Percentiles rank a stretch among this genome's conserved stretches.
These are phyloP conservation scores for Eospalax fontanierii DNA, from an alignment of 2,797 vertebrate genomes.

Conservation along the genomic window DNA sequence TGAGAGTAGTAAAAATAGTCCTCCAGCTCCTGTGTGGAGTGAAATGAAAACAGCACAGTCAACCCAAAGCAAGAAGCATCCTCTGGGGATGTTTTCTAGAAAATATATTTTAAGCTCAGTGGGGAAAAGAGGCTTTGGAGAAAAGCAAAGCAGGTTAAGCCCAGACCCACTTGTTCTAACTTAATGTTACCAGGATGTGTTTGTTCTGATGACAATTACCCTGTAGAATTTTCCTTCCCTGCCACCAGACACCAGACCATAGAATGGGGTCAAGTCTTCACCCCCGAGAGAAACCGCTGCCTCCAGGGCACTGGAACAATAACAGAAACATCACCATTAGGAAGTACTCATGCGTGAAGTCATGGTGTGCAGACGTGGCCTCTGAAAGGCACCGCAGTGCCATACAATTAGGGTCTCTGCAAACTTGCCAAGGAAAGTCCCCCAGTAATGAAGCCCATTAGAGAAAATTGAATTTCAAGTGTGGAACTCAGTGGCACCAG, in stretches of 20 bases:
- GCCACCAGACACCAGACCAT: constrained; percentile 94
- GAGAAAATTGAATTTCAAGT: not conserved
- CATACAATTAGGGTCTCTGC: not conserved
- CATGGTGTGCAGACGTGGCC: accelerated
- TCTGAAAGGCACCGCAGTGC: not conserved
- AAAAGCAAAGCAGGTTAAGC: constrained; percentile 46
- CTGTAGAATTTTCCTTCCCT: constrained; percentile 94
- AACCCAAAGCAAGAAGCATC: constrained; percentile 35
- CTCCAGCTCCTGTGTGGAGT: constrained; percentile 93
- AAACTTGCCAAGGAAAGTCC: not conserved
- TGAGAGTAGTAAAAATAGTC: constrained; percentile 97
- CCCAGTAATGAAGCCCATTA: not conserved
- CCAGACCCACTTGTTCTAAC: constrained; percentile 40
- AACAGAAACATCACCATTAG: constrained; percentile 53
- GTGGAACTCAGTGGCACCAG: not conserved
- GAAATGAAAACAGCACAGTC: not conserved
- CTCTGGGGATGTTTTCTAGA: constrained; percentile 62
- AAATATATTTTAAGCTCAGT: constrained; percentile 55
- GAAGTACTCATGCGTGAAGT: not conserved
- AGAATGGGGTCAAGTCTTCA: constrained; percentile 94
- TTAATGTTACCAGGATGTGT: not conserved
- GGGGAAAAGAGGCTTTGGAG: not conserved
- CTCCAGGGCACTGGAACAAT: constrained; percentile 92
- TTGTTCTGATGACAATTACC: constrained; percentile 88
- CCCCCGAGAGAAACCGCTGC: constrained; percentile 94